Conservation (phyloP, 2,113 vertebrate species). For the Prunella fulvescens region DNA sequence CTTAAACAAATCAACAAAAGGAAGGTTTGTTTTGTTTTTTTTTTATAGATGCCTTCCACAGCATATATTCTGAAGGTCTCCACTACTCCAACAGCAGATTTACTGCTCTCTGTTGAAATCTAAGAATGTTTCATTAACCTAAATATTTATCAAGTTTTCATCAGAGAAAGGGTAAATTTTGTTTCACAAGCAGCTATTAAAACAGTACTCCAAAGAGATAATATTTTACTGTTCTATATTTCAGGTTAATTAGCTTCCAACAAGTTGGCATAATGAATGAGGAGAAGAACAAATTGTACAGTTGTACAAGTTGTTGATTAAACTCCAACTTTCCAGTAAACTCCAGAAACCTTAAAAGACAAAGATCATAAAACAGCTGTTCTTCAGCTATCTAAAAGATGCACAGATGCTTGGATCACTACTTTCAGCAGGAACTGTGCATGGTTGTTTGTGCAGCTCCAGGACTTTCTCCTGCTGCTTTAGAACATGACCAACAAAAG, state of each 20-base stretch:
- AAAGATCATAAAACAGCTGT: background rate
- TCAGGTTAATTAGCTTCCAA: background rate
- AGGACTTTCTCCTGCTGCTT: background rate
- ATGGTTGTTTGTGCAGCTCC: background rate
- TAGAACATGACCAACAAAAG: background rate
- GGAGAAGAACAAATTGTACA: background rate
- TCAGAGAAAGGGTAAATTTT: background rate
- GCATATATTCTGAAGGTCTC: background rate
- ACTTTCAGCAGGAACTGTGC: background rate
- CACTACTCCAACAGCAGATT: background rate
- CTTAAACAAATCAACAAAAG: slow-evolving; percentile 14
- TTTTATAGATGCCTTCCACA: background rate
- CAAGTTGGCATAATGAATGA: background rate
- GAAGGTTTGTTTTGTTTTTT: background rate
- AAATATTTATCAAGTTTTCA: background rate
- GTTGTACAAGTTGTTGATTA: background rate
- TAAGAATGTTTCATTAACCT: background rate
- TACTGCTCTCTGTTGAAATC: background rate
- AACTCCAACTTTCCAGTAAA: background rate
- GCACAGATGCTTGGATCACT: background rate
- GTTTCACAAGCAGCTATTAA: background rate
- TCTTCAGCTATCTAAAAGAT: background rate
- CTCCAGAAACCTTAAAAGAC: background rate
- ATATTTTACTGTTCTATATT: background rate
- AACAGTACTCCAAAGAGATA: background rate